Evolutionary conservation across 2,113 vertebrate species (phyloP), one percentile per base, ranked within the genome.

Genomic region (Pandion haliaetus): DNA sequence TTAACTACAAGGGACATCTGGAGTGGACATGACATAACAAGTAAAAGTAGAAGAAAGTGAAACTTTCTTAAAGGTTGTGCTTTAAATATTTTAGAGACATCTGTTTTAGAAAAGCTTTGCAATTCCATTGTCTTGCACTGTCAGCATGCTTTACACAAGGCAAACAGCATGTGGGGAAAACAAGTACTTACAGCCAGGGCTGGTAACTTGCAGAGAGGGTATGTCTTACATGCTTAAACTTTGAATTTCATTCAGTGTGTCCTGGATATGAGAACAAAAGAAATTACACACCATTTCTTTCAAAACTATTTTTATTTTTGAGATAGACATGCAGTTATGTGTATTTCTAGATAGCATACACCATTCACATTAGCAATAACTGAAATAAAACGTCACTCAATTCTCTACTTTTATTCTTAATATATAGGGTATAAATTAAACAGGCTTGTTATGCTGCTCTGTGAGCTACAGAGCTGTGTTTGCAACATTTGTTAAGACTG

Each of bases 401-500:
- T 71, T 91, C 38, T 59, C 55, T 31, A 14, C 63, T 84, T 88
- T 83, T 67, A 17, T 82, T 90, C 62, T 77, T 89, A 47, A 71
- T 71, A 47, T 71, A 59, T 24, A 74, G 69, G 17, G 21, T 66
- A 34, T 87, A 45, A 76, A 73, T 70, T 54, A 67, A 93, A 49
- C 40, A 84, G 47, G 28, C 32, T 77, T 81, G 25, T 84, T 89
- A 20, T 44, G 65, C 29, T 96, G 83, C 69, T 80, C 32, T 38
- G 13, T 42, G 72, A 87, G 67, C 45, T 71, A 76, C 78, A 63
- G 77, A 82, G 86, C 50, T 93, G 57, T 70, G 66, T 93, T 92
- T 93, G 89, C 89, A 94, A 40, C 47, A 47, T 89, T 91, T 91
- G 80, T 93, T 84, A 87, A 79, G 77, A 67, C 15, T 59, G 81